Conservation (phyloP, 2,888 invertebrate genomes). For the Oxystoma pomonae region DNA sequence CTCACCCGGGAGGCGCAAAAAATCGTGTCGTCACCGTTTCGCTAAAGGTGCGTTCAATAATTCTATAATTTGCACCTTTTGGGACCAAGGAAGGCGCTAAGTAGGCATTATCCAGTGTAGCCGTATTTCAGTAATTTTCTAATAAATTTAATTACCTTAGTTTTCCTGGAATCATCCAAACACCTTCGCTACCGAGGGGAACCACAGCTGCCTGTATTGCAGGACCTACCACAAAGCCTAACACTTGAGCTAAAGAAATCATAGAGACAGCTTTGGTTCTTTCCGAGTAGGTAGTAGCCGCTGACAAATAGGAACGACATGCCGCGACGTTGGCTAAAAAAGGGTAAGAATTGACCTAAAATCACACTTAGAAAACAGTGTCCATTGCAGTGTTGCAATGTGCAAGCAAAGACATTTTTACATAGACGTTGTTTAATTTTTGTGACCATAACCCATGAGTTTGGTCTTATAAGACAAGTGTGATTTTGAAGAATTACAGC, state of each 20-base stretch:
- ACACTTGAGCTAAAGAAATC: slow-evolving; percentile 78
- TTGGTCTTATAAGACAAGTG: too few relatives aligned
- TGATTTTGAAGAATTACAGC: too few relatives aligned
- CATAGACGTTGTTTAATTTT: not conserved
- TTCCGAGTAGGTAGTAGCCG: slow-evolving; percentile 75
- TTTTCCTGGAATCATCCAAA: slow-evolving; percentile 49
- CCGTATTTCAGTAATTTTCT: too few relatives aligned
- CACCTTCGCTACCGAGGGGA: slow-evolving; percentile 67
- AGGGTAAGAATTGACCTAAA: slow-evolving; percentile 1
- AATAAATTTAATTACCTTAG: slow-evolving; percentile 42
- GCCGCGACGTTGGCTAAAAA: slow-evolving; percentile 74
- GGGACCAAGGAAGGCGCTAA: too few relatives aligned
- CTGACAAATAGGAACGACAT: slow-evolving; percentile 78
- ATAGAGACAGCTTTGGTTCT: slow-evolving; percentile 79
- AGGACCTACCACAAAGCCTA: slow-evolving; percentile 85
- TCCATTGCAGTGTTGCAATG: too few relatives aligned
- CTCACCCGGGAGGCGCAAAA: too few relatives aligned
- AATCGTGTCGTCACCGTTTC: too few relatives aligned
- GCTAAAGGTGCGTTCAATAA: too few relatives aligned
- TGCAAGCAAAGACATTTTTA: not conserved
- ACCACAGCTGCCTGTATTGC: slow-evolving; percentile 78
- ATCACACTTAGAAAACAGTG: not conserved
- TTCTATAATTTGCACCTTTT: too few relatives aligned
- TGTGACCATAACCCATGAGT: too few relatives aligned
- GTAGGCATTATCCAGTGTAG: too few relatives aligned